Conservation (phyloP, 1,140 invertebrate genomes). For the Whitmania pigra region DNA sequence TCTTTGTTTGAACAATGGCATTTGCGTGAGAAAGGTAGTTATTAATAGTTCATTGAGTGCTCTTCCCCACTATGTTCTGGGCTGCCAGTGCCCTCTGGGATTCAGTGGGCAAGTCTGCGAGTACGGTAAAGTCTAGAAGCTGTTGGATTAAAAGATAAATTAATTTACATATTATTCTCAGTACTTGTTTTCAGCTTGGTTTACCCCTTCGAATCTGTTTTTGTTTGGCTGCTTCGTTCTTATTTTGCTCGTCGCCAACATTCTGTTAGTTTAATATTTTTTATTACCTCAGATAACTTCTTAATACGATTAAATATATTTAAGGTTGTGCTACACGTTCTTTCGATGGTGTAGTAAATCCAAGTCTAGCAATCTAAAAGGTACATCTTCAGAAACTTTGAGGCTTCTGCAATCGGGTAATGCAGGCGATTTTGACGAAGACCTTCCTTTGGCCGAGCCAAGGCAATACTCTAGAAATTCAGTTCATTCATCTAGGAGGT, state of each 20-base stretch:
- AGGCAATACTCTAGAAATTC: no score
- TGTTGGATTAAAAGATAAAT: no score
- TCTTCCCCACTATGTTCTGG: neutral
- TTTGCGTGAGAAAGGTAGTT: neutral
- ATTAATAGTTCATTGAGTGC: neutral
- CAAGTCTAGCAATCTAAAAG: no score
- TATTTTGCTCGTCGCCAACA: neutral
- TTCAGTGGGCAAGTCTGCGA: neutral
- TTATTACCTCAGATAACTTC: neutral
- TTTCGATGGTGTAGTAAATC: no score
- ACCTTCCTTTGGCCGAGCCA: no score
- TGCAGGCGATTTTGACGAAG: no score
- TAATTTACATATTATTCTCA: neutral
- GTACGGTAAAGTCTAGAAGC: neutral
- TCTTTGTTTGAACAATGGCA: neutral
- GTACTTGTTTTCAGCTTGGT: neutral
- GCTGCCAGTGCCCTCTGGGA: neutral
- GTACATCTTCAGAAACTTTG: no score
- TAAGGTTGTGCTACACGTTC: no score
- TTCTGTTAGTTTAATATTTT: neutral
- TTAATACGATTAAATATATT: no score
- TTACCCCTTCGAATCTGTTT: neutral
- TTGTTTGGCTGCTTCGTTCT: neutral
- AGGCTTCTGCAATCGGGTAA: no score
- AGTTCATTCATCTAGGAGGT: no score